phyloP scores from a whole-genome alignment of 2,797 vertebrate species.

The Lutjanus argentimaculatus region DNA sequence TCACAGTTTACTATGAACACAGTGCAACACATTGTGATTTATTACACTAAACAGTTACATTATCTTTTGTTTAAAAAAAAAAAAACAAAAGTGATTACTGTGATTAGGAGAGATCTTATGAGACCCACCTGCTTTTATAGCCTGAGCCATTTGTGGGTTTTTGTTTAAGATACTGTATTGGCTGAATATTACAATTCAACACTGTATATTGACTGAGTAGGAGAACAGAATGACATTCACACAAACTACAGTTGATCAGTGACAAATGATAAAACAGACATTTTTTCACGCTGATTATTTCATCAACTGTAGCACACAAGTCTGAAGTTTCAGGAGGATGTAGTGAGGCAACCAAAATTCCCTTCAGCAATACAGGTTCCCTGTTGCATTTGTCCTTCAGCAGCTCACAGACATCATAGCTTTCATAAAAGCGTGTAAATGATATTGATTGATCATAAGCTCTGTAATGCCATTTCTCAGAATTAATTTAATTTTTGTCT shows the following conservation, averaged over 20 bases:
- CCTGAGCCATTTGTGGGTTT: slow-evolving; percentile 1
- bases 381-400: background rate
- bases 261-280: slow-evolving; percentile 5
- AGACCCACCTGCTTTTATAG: background rate
- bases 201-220: slow-evolving; percentile 67
- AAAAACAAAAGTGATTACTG: background rate
- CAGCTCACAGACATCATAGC: background rate
- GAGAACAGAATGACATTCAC: slow-evolving; percentile 76
- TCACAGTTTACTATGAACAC: background rate
- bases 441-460: background rate
- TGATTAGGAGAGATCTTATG: background rate
- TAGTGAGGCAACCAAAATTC: background rate
- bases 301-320: background rate
- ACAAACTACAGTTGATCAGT: slow-evolving; percentile 78
- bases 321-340: background rate
- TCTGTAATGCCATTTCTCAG: background rate
- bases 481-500: slow-evolving; percentile 3
- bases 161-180: background rate
- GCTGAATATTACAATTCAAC: background rate
- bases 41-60: background rate
- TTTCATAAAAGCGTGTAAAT: slow-evolving; percentile 15
- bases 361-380: background rate
- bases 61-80: background rate
- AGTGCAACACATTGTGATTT: background rate
- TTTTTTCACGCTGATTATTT: background rate